Conservation (phyloP, 35 echinoderm and acorn worm genomes). For the Heliocidaris erythrogramma region DNA sequence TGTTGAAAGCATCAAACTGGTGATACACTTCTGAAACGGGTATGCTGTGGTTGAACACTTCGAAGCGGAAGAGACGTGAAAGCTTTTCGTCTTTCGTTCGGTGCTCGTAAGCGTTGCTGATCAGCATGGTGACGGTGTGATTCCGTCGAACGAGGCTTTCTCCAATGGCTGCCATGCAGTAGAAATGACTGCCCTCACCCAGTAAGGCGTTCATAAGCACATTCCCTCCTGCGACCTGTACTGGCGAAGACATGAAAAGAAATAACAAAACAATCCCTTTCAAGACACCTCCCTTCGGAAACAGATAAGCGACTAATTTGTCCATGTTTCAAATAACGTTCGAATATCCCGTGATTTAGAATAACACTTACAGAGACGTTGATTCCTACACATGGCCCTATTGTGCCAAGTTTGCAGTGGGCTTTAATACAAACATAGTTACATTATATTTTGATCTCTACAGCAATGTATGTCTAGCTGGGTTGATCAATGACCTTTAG, state of each 20-base stretch:
- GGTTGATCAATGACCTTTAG: too few relatives aligned
- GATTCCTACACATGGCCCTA: too few relatives aligned
- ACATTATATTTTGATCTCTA: too few relatives aligned
- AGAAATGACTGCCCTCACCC: slow-evolving; percentile 63
- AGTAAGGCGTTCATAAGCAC: slow-evolving; percentile 52
- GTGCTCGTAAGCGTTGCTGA: slow-evolving; percentile 59
- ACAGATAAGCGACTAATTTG: background rate
- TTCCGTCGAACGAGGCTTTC: slow-evolving; percentile 24
- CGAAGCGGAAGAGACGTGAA: slow-evolving; percentile 52
- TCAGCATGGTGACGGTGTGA: slow-evolving; percentile 57
- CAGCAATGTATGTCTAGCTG: too few relatives aligned
- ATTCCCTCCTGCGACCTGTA: slow-evolving; percentile 18
- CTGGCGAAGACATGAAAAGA: background rate
- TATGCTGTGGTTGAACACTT: slow-evolving; percentile 56
- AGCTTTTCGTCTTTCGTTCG: slow-evolving; percentile 6
- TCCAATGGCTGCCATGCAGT: slow-evolving; percentile 29
- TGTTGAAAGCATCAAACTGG: slow-evolving; percentile 39
- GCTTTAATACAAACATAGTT: too few relatives aligned
- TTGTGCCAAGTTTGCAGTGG: too few relatives aligned
- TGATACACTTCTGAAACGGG: slow-evolving; percentile 43
- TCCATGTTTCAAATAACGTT: background rate
- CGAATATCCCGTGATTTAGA: too few relatives aligned
- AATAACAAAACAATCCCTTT: background rate
- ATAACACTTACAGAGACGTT: too few relatives aligned
- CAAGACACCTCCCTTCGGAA: background rate